phyloP scores from a whole-genome alignment of 2,888 invertebrate genomes.

The Scaptomyza polygonia region DNA sequence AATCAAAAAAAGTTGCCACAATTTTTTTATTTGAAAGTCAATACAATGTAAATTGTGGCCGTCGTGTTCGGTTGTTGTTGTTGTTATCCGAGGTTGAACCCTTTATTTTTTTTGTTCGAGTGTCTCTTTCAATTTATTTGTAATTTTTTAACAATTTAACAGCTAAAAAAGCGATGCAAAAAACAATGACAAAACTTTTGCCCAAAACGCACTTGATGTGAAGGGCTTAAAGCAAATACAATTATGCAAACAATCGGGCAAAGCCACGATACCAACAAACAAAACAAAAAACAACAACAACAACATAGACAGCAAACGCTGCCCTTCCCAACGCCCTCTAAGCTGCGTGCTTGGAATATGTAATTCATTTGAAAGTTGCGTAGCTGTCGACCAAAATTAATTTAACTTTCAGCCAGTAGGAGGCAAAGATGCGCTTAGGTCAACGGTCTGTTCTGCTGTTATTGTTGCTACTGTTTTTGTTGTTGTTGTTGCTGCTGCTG shows the following conservation, averaged over 20 bases:
- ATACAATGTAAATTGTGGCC: slow-evolving; percentile 64
- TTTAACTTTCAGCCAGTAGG: slow-evolving; percentile 55
- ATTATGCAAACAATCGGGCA: slow-evolving; percentile 56
- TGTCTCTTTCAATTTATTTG: slow-evolving; percentile 73
- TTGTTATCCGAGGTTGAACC: slow-evolving; percentile 30
- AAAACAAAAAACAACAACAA: too few relatives aligned
- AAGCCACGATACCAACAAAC: slow-evolving; percentile 36
- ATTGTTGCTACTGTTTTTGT: slow-evolving; percentile 9
- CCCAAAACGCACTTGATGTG: slow-evolving; percentile 30
- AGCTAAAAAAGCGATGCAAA: slow-evolving; percentile 44
- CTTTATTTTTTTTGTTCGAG: slow-evolving; percentile 27
- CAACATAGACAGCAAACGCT: slow-evolving; percentile 6
- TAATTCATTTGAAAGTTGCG: slow-evolving; percentile 75
- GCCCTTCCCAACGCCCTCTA: slow-evolving; percentile 12
- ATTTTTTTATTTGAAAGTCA: slow-evolving; percentile 76
- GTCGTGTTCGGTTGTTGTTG: slow-evolving; percentile 12
- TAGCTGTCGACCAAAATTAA: slow-evolving; percentile 67
- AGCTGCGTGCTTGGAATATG: slow-evolving; percentile 72
- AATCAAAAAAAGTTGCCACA: slow-evolving; percentile 70
- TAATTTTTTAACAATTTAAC: slow-evolving; percentile 79
- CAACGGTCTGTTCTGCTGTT: slow-evolving; percentile 24
- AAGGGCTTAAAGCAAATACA: slow-evolving; percentile 69
- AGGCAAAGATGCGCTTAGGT: slow-evolving; percentile 12
- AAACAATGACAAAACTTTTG: slow-evolving; percentile 23
- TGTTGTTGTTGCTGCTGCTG: slow-evolving; percentile 30